Evolutionary conservation across 2,797 vertebrate species (phyloP).

Genomic region (Pseudopleuronectes americanus): DNA sequence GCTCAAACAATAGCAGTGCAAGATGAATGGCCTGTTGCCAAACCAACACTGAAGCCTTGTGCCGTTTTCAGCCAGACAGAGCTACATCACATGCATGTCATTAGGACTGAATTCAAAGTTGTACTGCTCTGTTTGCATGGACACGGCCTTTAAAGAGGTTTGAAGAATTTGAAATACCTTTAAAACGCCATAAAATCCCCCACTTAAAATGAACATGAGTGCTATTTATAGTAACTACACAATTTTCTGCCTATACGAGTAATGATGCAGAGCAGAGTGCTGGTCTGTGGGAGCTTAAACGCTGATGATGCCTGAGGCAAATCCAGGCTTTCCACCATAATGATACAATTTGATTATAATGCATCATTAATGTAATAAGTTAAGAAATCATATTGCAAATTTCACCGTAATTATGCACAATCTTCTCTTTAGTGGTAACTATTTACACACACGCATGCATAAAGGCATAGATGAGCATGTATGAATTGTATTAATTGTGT

Average conservation of each 20-base stretch:
- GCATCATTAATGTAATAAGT: slow-evolving; percentile 52
- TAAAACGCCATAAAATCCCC: not conserved
- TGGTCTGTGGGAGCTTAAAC: slow-evolving; percentile 33
- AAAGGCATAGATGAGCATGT: not conserved
- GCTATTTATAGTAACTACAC: not conserved
- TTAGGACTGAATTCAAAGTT: slow-evolving; percentile 25
- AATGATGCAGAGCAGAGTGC: slow-evolving; percentile 14
- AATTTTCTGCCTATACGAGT: slow-evolving; percentile 7
- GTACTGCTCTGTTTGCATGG: not conserved
- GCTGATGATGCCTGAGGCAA: slow-evolving; percentile 40
- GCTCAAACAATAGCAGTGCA: not conserved
- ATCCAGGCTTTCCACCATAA: slow-evolving; percentile 35
- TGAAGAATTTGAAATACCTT: not conserved
- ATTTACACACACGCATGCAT: not conserved
- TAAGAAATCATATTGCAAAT: slow-evolving; percentile 42
- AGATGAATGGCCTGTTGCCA: slow-evolving; percentile 1
- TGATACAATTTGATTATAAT: slow-evolving; percentile 51
- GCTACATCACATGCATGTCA: slow-evolving; percentile 4
- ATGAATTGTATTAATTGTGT: slow-evolving; percentile 8
- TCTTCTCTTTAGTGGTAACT: slow-evolving; percentile 24
- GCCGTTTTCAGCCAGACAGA: slow-evolving; percentile 6
- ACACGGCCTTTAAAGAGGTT: not conserved
- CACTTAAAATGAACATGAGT: not conserved
- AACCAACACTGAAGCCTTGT: not conserved
- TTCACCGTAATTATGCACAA: slow-evolving; percentile 38